Percentiles rank a stretch among this genome's conserved stretches.
Conservation (phyloP, 2,113 vertebrate species). For the Mirza zaza region DNA sequence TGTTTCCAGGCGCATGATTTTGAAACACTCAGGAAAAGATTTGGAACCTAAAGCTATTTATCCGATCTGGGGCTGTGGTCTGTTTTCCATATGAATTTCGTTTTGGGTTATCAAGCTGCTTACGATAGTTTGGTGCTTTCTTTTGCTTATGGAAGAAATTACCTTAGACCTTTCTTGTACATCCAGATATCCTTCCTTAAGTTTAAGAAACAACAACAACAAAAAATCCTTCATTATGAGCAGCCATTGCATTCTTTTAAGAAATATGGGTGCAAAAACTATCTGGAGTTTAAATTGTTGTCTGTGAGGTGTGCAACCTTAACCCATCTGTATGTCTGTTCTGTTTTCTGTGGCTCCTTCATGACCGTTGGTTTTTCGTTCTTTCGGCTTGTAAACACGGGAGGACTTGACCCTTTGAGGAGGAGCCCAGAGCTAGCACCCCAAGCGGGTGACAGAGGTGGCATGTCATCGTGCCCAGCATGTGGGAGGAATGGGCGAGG, state of each 20-base stretch:
- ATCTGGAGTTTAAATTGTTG: not conserved
- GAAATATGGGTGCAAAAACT: not conserved
- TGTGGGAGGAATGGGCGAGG: not conserved
- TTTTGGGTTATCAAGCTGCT: not conserved
- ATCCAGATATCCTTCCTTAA: not conserved
- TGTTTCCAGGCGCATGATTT: conserved; percentile 44
- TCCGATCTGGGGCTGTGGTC: not conserved
- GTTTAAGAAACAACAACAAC: not conserved
- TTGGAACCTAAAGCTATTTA: not conserved
- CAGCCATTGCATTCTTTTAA: not conserved
- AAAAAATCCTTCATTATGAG: not conserved
- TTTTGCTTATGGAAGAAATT: not conserved
- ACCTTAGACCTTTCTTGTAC: not conserved
- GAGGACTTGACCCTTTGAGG: not conserved
- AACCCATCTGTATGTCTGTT: not conserved
- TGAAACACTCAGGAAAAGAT: conserved; percentile 22
- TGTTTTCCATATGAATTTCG: not conserved
- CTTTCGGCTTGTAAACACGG: not conserved
- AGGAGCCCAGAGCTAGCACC: not conserved
- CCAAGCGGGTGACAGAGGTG: not conserved
- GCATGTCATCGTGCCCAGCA: accelerated
- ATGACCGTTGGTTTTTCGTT: not conserved
- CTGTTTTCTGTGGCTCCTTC: not conserved
- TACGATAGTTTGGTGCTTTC: not conserved
- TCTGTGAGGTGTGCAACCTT: not conserved